A percentile compares a stretch with the other conserved stretches of the same genome.
Conservation (phyloP, 2,113 vertebrate genomes). For the Actenoides hombroni region DNA sequence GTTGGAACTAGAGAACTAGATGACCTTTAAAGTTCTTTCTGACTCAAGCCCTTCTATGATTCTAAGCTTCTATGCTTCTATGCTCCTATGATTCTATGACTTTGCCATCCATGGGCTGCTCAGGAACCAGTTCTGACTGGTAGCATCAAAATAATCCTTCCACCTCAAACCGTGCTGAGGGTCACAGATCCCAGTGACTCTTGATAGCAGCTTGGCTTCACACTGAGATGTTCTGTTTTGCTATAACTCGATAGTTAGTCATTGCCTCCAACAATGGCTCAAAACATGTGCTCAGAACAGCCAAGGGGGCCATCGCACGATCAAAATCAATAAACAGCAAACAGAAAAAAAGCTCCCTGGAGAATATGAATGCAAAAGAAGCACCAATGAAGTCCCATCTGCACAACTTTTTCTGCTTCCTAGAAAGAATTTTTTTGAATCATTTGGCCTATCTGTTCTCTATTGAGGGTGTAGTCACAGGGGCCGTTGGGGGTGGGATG, state of each 20-base stretch:
- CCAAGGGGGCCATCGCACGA: background rate
- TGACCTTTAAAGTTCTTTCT: no score
- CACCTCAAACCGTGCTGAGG: background rate
- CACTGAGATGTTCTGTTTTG: background rate
- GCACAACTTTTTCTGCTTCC: background rate
- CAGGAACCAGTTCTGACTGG: background rate
- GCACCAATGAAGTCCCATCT: background rate
- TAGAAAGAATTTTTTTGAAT: background rate
- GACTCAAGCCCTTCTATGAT: no score
- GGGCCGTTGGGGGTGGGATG: rapidly evolving
- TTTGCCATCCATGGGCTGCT: background rate
- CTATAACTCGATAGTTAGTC: background rate
- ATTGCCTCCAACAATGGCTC: background rate
- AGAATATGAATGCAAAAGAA: background rate
- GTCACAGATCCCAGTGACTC: background rate
- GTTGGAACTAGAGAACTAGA: no score
- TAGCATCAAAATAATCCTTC: background rate
- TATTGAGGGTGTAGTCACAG: background rate
- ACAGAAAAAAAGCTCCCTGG: rapidly evolving
- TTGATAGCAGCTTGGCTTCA: background rate
- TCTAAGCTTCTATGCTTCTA: no score
- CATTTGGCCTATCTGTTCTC: background rate
- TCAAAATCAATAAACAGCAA: background rate
- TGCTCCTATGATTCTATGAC: no score
- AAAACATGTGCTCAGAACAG: background rate